A percentile compares a stretch with the other conserved stretches of the same genome.
Evolutionary conservation across 1,140 invertebrate species (phyloP).

Genomic region (Parapsyche elsis): DNA sequence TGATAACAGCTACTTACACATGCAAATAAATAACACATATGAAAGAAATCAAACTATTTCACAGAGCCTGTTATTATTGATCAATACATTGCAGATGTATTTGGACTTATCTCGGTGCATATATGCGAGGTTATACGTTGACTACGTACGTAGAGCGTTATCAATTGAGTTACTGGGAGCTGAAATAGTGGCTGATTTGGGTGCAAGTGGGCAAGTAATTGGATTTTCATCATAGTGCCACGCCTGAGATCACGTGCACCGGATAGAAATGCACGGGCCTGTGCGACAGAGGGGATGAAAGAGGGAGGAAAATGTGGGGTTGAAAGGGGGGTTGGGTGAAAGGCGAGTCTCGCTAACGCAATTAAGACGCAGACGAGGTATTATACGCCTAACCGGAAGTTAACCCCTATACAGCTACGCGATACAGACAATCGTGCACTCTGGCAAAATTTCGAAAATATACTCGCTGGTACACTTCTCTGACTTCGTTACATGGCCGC

Average conservation of each 20-base stretch:
- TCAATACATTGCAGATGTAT: not conserved
- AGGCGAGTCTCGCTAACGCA: conserved; percentile 40
- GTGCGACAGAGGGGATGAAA: conserved; percentile 1
- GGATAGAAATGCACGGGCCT: conserved; percentile 35
- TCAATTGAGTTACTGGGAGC: conserved; percentile 29
- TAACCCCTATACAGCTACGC: conserved; percentile 38
- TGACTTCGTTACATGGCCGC: conserved; percentile 43
- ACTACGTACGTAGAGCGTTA: not conserved
- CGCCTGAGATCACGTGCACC: conserved; percentile 39
- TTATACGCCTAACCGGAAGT: conserved; percentile 49
- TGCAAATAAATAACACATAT: not conserved
- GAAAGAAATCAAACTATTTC: no score
- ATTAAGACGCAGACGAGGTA: conserved; percentile 47
- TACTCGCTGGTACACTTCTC: conserved; percentile 25
- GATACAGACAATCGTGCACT: not conserved
- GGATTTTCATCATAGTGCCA: conserved; percentile 44
- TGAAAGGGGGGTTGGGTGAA: not conserved
- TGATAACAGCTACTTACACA: not conserved
- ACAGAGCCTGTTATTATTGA: not conserved
- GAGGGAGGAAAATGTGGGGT: not conserved
- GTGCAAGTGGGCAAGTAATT: conserved; percentile 45
- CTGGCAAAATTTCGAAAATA: conserved; percentile 37
- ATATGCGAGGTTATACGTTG: not conserved
- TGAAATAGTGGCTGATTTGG: conserved; percentile 42
- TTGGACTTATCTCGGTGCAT: not conserved